Evolutionary conservation across 2,113 vertebrate genomes (phyloP).

Genomic region (Thermophis baileyi): DNA sequence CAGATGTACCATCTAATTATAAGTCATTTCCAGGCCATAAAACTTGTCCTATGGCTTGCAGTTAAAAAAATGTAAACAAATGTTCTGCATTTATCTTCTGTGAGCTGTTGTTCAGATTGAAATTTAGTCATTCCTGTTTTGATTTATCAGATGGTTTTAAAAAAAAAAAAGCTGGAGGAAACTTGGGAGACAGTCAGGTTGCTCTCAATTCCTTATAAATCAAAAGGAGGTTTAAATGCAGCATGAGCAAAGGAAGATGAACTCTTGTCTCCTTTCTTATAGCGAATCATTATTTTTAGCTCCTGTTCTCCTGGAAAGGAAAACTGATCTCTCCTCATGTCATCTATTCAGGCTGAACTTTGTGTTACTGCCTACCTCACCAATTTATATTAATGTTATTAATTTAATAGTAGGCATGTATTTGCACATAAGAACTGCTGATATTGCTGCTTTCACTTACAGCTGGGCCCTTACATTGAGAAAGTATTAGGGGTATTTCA

Average conservation of each 20-base stretch:
- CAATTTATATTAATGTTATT: background rate
- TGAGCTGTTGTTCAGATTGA: background rate
- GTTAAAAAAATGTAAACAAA: background rate
- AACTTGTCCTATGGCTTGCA: background rate
- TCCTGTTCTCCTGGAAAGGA: background rate
- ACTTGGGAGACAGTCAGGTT: background rate
- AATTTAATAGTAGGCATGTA: background rate
- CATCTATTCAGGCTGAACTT: background rate
- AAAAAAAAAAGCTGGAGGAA: background rate
- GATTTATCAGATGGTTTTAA: background rate
- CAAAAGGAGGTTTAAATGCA: background rate
- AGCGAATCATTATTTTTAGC: background rate
- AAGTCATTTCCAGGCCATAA: background rate
- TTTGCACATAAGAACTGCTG: background rate
- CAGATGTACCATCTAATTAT: background rate
- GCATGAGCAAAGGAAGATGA: background rate
- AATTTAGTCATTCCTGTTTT: background rate
- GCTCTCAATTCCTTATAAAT: background rate
- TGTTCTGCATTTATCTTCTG: background rate
- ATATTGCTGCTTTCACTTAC: background rate
- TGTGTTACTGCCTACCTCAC: background rate
- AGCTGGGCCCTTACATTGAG: background rate
- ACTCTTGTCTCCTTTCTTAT: background rate
- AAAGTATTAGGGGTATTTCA: background rate
- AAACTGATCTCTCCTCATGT: background rate